phyloP scores from a whole-genome alignment of 2,888 invertebrate species.

The Eilema caniola region DNA sequence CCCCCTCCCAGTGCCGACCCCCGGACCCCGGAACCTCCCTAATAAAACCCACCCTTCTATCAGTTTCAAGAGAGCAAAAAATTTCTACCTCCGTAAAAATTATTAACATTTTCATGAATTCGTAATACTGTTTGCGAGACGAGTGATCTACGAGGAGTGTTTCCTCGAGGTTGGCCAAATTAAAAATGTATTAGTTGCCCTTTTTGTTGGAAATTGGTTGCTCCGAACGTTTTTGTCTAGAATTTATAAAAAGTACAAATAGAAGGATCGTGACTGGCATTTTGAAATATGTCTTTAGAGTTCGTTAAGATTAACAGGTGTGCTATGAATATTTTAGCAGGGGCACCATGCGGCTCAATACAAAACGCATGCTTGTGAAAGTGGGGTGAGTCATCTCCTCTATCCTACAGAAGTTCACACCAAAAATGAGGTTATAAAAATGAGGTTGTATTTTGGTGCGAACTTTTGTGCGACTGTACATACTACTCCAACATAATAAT shows the following conservation, averaged over 20 bases:
- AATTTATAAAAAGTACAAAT: constrained; percentile 27
- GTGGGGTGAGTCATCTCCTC: background rate
- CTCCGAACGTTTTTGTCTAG: constrained; percentile 25
- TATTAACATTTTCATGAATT: constrained; percentile 79
- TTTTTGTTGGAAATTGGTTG: constrained; percentile 39
- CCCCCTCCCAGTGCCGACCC: constrained; percentile 52
- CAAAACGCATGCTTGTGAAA: background rate
- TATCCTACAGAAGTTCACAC: background rate
- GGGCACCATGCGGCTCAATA: background rate
- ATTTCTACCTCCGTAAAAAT: constrained; percentile 69
- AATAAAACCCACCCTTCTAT: constrained; percentile 73
- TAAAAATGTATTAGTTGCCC: constrained; percentile 58
- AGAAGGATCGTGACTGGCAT: background rate
- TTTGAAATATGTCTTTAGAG: background rate
- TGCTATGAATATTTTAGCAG: background rate
- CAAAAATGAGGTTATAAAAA: background rate
- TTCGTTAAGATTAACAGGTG: background rate
- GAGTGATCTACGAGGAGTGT: constrained; percentile 59
- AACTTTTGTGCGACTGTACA: background rate
- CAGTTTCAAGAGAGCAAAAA: constrained; percentile 59
- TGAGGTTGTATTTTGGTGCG: background rate
- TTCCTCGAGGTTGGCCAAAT: constrained; percentile 56
- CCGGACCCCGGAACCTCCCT: constrained; percentile 50
- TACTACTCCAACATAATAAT: background rate
- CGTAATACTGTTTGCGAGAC: constrained; percentile 68